Evolutionary conservation across 2,888 invertebrate species (phyloP).

Genomic region (Pseudococcus viburni): DNA sequence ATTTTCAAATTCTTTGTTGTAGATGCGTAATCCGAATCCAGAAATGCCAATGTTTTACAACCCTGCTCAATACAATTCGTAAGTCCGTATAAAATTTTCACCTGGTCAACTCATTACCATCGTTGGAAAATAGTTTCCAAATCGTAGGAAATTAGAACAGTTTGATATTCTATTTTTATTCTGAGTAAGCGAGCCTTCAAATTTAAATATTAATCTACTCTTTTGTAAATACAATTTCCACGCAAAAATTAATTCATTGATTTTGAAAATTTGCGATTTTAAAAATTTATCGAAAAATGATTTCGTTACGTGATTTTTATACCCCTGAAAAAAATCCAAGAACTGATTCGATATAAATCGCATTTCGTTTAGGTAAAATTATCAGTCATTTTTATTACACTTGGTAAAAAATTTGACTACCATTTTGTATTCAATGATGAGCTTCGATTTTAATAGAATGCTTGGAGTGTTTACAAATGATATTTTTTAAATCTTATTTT

Average conservation of each 20-base stretch:
- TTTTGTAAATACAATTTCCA: not conserved
- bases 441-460: slow-evolving; percentile 11
- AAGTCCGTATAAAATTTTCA: not conserved
- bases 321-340: not conserved
- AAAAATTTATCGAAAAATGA: not conserved
- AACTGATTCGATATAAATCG: not conserved
- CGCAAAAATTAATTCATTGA: not conserved
- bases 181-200: not conserved
- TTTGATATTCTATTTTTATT: slow-evolving; percentile 6
- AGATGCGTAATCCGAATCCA: not conserved
- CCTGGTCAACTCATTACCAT: not conserved
- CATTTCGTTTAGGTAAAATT: not conserved
- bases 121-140: not conserved
- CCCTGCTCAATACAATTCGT: slow-evolving; percentile 39
- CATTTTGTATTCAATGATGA: slow-evolving; percentile 21
- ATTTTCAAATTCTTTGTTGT: not conserved
- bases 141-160: not conserved
- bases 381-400: not conserved
- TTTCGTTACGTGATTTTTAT: not conserved
- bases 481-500: not conserved
- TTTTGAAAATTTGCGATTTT: not conserved
- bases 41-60: slow-evolving; percentile 30
- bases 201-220: not conserved
- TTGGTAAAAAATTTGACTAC: not conserved
- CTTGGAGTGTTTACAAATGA: not conserved